Evolutionary conservation across 2,888 invertebrate genomes (phyloP).

Genomic region (Thymelicus lineola): DNA sequence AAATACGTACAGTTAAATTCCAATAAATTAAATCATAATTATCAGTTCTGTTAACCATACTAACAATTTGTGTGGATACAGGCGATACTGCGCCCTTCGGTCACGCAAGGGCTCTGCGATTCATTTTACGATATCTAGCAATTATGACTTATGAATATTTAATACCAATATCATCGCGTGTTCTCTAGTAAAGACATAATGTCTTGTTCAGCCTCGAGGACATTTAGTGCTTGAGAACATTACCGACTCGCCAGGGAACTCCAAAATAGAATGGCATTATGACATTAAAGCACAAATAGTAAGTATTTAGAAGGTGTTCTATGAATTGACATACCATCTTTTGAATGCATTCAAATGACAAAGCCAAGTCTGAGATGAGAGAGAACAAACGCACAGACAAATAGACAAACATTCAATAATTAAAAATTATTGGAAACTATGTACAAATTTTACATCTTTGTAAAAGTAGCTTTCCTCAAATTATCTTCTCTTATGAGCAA

Average conservation of each 20-base stretch:
- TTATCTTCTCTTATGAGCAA: too few species aligned
- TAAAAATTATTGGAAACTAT: too few species aligned
- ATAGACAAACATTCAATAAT: too few species aligned
- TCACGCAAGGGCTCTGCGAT: constrained; percentile 37
- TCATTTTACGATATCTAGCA: constrained; percentile 28
- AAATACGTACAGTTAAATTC: not conserved
- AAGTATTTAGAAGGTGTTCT: too few species aligned
- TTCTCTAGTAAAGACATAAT: constrained; percentile 22
- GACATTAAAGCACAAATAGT: too few species aligned
- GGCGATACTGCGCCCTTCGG: constrained; percentile 36
- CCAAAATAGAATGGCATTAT: not conserved
- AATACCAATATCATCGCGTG: constrained; percentile 27
- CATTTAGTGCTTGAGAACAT: constrained; percentile 6
- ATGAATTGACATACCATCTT: too few species aligned
- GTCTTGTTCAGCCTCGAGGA: constrained; percentile 12
- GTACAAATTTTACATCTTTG: too few species aligned
- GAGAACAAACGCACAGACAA: too few species aligned
- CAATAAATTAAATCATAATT: not conserved
- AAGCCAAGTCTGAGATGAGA: too few species aligned
- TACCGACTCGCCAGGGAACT: not conserved
- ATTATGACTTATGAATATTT: constrained; percentile 31
- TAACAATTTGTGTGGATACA: constrained; percentile 3
- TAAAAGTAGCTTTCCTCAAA: too few species aligned
- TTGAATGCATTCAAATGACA: too few species aligned
- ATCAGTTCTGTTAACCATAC: constrained; percentile 4